These are phyloP conservation scores for Dendrophyllia cribrosa DNA, from an alignment of 64 coral and sea anemone genomes.

Conservation along the genomic window DNA sequence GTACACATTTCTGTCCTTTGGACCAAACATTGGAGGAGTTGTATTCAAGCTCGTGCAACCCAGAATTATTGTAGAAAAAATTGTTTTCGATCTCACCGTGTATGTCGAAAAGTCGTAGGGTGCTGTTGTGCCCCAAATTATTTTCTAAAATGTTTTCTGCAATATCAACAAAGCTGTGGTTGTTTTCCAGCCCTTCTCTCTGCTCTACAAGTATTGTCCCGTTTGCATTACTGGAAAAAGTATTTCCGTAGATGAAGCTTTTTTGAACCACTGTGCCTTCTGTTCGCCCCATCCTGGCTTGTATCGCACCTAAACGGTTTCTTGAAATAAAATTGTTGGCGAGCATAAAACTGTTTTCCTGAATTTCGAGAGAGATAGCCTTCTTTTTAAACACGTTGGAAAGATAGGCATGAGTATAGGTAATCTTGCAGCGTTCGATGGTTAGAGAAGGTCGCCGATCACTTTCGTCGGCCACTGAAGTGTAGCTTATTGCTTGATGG, in stretches of 20 bases:
- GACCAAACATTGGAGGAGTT: background rate
- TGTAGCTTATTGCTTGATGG: background rate
- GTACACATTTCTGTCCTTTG: constrained; percentile 43
- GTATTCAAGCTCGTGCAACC: constrained; percentile 38
- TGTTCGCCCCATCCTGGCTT: background rate
- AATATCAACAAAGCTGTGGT: background rate
- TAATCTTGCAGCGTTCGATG: constrained; percentile 13
- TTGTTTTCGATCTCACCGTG: constrained; percentile 31
- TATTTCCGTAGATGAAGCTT: constrained; percentile 68
- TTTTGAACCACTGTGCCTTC: constrained; percentile 10
- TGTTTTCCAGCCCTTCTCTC: background rate
- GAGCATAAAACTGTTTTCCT: constrained; percentile 23
- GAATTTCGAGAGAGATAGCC: constrained; percentile 4
- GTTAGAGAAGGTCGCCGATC: background rate
- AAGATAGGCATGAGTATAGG: background rate
- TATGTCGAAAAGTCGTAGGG: constrained; percentile 38
- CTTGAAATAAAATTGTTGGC: constrained; percentile 54
- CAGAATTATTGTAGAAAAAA: constrained; percentile 80
- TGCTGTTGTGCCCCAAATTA: constrained; percentile 14
- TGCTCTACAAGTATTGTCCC: constrained; percentile 11
- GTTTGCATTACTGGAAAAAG: constrained; percentile 53
- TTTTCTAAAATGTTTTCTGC: constrained; percentile 49
- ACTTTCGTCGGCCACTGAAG: background rate
- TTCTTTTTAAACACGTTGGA: background rate
- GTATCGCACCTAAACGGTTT: constrained; percentile 62